Evolutionary conservation across 2,888 invertebrate genomes (phyloP).

Genomic region (Oxyscelio sp.): DNA sequence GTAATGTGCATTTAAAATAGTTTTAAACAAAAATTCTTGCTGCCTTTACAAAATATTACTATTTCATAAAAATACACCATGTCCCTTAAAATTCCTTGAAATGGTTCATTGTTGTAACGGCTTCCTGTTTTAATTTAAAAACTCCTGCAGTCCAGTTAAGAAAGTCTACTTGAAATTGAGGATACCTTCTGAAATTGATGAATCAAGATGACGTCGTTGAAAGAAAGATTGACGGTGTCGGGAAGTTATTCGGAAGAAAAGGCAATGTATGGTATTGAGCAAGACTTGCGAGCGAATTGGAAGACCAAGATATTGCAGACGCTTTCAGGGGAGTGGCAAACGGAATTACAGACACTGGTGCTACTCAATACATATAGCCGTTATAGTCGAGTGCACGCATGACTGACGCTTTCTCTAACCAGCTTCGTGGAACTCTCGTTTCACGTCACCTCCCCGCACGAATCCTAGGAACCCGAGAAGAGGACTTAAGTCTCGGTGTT

Average conservation of each 20-base stretch:
- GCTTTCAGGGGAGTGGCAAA: too few relatives aligned
- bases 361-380: too few relatives aligned
- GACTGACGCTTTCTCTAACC: conserved; percentile 79
- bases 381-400: conserved; percentile 75
- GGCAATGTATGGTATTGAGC: conserved; percentile 46
- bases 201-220: conserved; percentile 43
- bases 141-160: background rate
- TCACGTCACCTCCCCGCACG: background rate
- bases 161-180: background rate
- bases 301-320: too few relatives aligned
- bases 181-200: conserved; percentile 29
- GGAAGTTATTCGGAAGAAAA: conserved; percentile 44
- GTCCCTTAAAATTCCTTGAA: too few relatives aligned
- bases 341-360: too few relatives aligned
- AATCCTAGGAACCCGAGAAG: conserved; percentile 3
- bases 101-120: too few relatives aligned
- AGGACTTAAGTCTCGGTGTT: conserved; percentile 63
- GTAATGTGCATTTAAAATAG: too few relatives aligned
- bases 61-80: too few relatives aligned
- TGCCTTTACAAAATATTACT: too few relatives aligned
- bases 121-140: background rate
- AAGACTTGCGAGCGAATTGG: too few relatives aligned
- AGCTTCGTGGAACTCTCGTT: conserved; percentile 64
- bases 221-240: conserved; percentile 41
- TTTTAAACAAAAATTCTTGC: too few relatives aligned